Base-by-base conservation (phyloP, 2,888 invertebrate genomes). In the Brachylomia viminalis region DNA sequence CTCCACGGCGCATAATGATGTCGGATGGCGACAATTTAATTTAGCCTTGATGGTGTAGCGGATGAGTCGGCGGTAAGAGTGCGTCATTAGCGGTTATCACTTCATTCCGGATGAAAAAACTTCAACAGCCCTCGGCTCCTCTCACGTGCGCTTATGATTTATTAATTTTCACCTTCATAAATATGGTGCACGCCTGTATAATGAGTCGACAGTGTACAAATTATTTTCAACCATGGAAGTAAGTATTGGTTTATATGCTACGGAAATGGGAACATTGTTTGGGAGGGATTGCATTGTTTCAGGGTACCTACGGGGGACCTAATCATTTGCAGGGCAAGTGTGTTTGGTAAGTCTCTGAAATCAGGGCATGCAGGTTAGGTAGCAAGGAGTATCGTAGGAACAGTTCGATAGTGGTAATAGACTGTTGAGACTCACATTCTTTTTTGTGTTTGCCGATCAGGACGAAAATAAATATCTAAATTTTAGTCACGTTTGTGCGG, bases 71-170 rank as follows among this genome's bases (percentile, higher is more conserved):
- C 95, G 92, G 91, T 67, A 92, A 90, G 90, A 91, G 93, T 89
- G 89, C 90, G 95, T 95, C 96, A 96, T 96, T 96, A 96, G 96
- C 93, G 95, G 96, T 96, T 96, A 96, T 96, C 96, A 96, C 96
- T 96, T 94, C 96, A 96, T 96, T 96, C 96, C 96, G 93, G 95
- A 90, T 96, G 96, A 96, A 96, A 96, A 96, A 96, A 94, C 95
- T 95, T 96, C 95, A 96, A 96, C 96, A 95, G 94, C 94, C 92
- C 95, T 94, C 92, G 88, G 86, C 89, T 88, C 85, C 91, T 92
- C 95, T 94, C 94, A 95, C 94, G 95, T 95, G 93, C 95, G 91
- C 93, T 91, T 93, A 94, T 95, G 96, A 95, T 96, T 96, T 96
- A 96, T 96, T 96, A 95, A 96, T 96, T 96, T 94, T 93, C 92